Evolutionary conservation across 2,797 vertebrate species (phyloP), one percentile per base, ranked within the genome.

Genomic region (Brachyalestes nurse): DNA sequence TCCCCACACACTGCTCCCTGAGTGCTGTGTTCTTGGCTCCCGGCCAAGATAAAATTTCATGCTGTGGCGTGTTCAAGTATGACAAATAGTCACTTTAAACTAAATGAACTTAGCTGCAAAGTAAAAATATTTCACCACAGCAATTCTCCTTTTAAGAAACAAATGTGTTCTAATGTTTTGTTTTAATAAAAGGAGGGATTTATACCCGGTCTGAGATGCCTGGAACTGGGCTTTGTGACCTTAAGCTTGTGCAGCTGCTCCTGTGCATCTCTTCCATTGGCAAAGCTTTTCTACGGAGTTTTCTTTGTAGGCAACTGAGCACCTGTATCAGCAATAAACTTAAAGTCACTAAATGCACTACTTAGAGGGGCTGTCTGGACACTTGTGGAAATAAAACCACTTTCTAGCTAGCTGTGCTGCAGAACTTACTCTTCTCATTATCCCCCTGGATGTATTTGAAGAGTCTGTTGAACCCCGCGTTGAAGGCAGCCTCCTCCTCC

Each of bases 391-490:
- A n/a, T 23, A 21, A 23, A 19, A 60, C 19, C 21, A 5, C 21
- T 23, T 7, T 14, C 10, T 5, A 19, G 62, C n/a, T 14, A 21
- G 80, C 71, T 58, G 74, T 85, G 80, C 81, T 84, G 84, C 79
- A 72, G 75, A 72, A 87, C 93, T 89, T 84, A 95, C 94, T 93
- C 75, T 77, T 90, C 1, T 90, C 53, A 67, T 95, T 95, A 85
- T 84, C 91, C 76, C 94, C 94, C 72, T 93, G 91, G 38, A 95
- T 94, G 88, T 95, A 95, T 45, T 1, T 92, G 85, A 95, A 95
- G 72, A 95, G 93, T 69, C 85, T 87, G 25, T 74, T 89, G 85
- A 95, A 95, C 49, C 94, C 93, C 0, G 86, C 57, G 2, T 13
- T 87, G 1, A 89, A 10, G 49, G 91, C 88, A 6, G 85, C 10